Evolutionary conservation across 2,113 vertebrate genomes (phyloP).

Genomic region (Sisor rabdophorus): DNA sequence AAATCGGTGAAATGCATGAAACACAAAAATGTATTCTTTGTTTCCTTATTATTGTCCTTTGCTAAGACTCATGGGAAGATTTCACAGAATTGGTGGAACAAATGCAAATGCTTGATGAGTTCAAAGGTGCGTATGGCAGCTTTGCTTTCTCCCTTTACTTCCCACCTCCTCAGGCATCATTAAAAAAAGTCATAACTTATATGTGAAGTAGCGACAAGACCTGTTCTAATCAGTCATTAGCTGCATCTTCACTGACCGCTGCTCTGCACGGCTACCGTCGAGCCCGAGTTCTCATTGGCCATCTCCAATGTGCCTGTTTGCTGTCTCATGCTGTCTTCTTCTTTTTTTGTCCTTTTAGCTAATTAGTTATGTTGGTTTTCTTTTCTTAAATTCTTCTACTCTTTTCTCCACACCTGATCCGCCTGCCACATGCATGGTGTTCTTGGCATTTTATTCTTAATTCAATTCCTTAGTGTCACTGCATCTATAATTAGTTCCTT

Average conservation of each 20-base stretch:
- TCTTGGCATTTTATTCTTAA: constrained; percentile 7
- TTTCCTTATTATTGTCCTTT: constrained; percentile 75
- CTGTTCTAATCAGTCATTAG: constrained; percentile 31
- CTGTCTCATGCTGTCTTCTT: constrained; percentile 4
- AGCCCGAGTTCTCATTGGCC: constrained; percentile 8
- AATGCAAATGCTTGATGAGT: constrained; percentile 79
- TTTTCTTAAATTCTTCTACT: background rate
- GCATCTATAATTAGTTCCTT: constrained; percentile 17
- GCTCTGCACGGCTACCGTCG: background rate
- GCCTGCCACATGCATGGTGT: constrained; percentile 32
- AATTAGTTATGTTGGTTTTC: constrained; percentile 23
- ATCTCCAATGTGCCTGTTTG: constrained; percentile 19
- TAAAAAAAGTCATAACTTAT: constrained; percentile 37
- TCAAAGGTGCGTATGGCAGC: constrained; percentile 85
- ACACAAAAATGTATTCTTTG: constrained; percentile 52
- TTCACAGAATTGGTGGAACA: constrained; percentile 89
- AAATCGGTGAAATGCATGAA: constrained; percentile 76
- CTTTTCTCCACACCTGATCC: constrained; percentile 18
- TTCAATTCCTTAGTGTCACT: background rate
- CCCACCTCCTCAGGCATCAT: constrained; percentile 27
- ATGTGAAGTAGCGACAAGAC: constrained; percentile 21
- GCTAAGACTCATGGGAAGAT: constrained; percentile 94
- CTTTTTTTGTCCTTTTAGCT: constrained; percentile 4
- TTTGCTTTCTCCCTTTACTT: constrained; percentile 63
- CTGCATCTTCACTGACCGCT: constrained; percentile 21